A percentile compares a stretch with the other conserved stretches of the same genome.
Evolutionary conservation across 2,888 invertebrate species (phyloP).

Genomic region (Sphaerophoria rueppellii): DNA sequence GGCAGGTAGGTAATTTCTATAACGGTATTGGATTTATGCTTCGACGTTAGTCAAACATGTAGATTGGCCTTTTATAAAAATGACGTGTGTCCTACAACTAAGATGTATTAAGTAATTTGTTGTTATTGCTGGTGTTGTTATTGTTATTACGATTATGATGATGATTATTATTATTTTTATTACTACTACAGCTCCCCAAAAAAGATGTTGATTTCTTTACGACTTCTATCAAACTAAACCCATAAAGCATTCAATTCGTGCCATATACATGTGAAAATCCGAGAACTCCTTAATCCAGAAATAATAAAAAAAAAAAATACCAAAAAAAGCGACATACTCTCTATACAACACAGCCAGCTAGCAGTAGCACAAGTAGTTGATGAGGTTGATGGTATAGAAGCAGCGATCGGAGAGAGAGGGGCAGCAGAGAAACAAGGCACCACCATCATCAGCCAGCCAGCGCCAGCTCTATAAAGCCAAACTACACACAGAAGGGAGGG

Average conservation of each 20-base stretch:
- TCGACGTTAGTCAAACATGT: no score
- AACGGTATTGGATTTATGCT: no score
- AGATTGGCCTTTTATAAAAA: conserved; percentile 49
- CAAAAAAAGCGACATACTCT: conserved; percentile 68
- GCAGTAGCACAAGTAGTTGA: conserved; percentile 41
- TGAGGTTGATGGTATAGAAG: no score
- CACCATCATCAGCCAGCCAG: conserved; percentile 36
- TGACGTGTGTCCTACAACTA: conserved; percentile 72
- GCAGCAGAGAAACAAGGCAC: conserved; percentile 53
- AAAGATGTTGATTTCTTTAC: conserved; percentile 83
- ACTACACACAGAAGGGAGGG: conserved; percentile 27
- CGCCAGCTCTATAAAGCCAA: conserved; percentile 56
- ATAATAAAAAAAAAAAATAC: conserved; percentile 74
- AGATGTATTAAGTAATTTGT: conserved; percentile 73
- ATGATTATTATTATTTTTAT: conserved; percentile 81
- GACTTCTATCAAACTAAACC: conserved; percentile 83
- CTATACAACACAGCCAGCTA: conserved; percentile 29
- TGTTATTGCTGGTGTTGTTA: conserved; percentile 67
- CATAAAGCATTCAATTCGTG: conserved; percentile 83
- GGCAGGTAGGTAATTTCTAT: background rate
- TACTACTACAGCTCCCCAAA: conserved; percentile 80
- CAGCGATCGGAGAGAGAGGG: background rate
- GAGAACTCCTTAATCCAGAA: conserved; percentile 82
- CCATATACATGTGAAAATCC: conserved; percentile 83
- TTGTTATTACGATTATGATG: conserved; percentile 82